Evolutionary conservation across 92 coral and sea anemone species (phyloP), one percentile per base, ranked within the genome.

Genomic region (Umimayanthus kanabou): DNA sequence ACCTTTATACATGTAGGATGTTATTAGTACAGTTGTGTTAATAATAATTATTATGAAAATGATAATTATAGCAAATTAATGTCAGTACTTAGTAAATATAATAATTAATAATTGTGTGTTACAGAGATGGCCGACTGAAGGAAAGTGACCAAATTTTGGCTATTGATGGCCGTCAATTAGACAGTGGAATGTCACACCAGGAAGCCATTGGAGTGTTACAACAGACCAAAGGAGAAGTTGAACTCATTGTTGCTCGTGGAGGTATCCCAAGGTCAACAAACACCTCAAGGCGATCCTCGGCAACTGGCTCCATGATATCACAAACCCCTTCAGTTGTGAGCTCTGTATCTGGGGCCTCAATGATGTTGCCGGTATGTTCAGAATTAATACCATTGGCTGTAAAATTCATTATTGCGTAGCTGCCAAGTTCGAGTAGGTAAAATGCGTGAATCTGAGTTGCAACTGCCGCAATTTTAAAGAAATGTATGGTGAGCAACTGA

Each of bases 141-240:
- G 99, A 97, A 88, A 94, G 99, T 88, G 99, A 97, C 80, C 99
- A 97, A 89, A 97, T 97, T 61, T 93, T 97, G 50, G 96, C 98
- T 65, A 97, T 97, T 69, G 98, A 97, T 81, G 95, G 96, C 26
- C 92, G 94, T 81, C 92, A 88, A 40, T 94, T 97, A 13, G 98
- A 95, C 58, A 95, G 96, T 89, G 99, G 96, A 13, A 89, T 97
- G 80, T 92, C 99, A 11, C 99, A 97, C 82, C 98, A 97, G 66
- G 98, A 93, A 86, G 99, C 99, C 42, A 97, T 97, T 92, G 98
- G 93, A 29, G 94, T 97, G 43, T 77, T 97, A 76, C 99, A 97
- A 89, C 95, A 95, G 90, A 92, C 98, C 23, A 91, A 86, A 73
- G 99, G 99, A 23, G 93, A 92, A 65, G 98, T 97, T 74, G 98